Evolutionary conservation across 2,113 vertebrate genomes (phyloP).

Genomic region (Gracilinanus agilis): DNA sequence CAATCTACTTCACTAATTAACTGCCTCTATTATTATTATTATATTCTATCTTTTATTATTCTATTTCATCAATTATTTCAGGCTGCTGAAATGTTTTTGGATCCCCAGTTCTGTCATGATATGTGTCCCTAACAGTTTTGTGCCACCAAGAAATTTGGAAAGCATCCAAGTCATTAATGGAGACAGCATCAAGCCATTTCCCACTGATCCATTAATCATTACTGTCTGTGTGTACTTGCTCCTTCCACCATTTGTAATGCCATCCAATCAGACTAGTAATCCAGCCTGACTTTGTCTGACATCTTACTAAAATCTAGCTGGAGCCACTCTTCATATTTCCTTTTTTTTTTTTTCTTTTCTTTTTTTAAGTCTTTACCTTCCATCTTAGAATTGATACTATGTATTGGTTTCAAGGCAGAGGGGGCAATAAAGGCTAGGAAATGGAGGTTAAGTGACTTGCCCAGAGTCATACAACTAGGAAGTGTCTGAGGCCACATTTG

Average conservation of each 20-base stretch:
- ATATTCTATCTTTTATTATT: neutral
- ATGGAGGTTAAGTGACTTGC: no score
- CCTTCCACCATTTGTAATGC: neutral
- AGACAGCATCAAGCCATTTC: neutral
- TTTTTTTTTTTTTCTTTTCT: no score
- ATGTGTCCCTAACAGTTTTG: neutral
- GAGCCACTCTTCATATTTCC: no score
- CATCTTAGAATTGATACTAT: no score
- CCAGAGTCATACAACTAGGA: no score
- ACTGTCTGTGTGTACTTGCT: neutral
- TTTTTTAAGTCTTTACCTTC: no score
- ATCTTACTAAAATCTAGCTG: neutral
- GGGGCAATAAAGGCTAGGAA: no score
- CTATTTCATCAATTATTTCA: neutral
- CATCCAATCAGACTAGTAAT: neutral
- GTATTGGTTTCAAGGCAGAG: no score
- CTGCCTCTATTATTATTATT: neutral
- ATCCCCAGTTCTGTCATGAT: neutral
- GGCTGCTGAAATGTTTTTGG: neutral
- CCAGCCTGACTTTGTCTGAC: neutral
- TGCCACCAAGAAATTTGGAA: neutral
- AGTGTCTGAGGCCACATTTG: no score
- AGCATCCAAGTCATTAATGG: neutral
- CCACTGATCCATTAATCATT: neutral
- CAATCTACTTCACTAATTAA: neutral